Conservation (phyloP, 2,113 vertebrate species). For the Arenaria interpres region DNA sequence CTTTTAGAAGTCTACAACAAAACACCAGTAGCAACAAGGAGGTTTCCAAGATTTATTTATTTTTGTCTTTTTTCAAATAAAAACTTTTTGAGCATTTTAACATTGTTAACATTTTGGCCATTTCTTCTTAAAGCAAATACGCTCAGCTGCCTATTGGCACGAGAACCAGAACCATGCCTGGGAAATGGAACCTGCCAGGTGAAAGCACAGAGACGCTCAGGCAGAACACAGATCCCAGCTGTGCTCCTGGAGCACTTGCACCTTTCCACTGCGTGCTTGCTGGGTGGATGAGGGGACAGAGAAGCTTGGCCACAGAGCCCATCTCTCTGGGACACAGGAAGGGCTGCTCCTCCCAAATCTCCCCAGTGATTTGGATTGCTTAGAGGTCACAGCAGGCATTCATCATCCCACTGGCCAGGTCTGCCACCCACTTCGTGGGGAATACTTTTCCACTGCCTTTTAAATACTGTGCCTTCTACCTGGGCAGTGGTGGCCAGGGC, state of each 20-base stretch:
- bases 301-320: background rate
- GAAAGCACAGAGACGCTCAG: background rate
- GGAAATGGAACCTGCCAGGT: background rate
- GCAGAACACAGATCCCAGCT: background rate
- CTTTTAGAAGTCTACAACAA: background rate
- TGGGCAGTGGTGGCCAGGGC: background rate
- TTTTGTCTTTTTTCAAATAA: background rate
- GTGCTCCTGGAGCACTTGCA: background rate
- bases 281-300: accelerated
- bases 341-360: background rate
- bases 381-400: background rate
- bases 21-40: background rate
- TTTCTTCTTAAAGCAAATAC: background rate
- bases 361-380: background rate
- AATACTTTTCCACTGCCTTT: background rate
- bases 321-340: background rate
- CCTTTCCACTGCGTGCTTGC: background rate
- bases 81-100: background rate
- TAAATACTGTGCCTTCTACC: background rate
- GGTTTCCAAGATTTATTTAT: background rate
- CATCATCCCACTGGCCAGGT: background rate
- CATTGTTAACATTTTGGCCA: background rate
- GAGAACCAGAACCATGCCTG: background rate
- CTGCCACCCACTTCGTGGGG: background rate
- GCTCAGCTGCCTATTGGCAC: background rate